Evolutionary conservation across 2,888 invertebrate species (phyloP).

Genomic region (Mylabris sibirica): DNA sequence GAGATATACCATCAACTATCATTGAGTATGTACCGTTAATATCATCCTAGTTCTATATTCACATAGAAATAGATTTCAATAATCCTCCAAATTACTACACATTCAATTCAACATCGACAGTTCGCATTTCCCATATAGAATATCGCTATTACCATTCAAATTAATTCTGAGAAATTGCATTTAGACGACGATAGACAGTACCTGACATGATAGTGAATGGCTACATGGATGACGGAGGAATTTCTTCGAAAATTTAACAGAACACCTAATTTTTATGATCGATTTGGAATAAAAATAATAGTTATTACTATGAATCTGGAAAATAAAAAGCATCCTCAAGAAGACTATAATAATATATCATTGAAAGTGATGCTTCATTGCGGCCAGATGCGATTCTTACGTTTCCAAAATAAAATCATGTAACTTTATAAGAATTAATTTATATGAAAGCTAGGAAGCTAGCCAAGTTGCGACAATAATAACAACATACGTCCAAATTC

Average conservation of each 20-base stretch:
- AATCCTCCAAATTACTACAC: slow-evolving; percentile 35
- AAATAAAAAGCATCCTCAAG: not conserved
- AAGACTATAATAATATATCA: not conserved
- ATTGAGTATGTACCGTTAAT: not conserved
- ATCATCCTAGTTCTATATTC: not conserved
- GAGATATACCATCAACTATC: not conserved
- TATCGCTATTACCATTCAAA: slow-evolving; percentile 21
- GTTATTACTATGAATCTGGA: not conserved
- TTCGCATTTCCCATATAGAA: slow-evolving; percentile 19
- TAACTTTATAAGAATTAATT: not conserved
- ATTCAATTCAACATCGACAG: slow-evolving; percentile 25
- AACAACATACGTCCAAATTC: not conserved
- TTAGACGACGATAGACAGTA: not conserved
- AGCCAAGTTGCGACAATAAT: not conserved
- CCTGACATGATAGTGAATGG: slow-evolving; percentile 9
- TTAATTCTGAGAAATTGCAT: slow-evolving; percentile 13
- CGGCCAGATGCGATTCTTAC: not conserved
- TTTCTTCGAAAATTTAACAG: not conserved
- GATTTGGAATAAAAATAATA: not conserved
- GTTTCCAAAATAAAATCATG: not conserved
- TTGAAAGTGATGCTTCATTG: not conserved
- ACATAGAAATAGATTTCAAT: slow-evolving; percentile 37
- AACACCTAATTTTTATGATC: not conserved
- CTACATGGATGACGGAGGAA: not conserved
- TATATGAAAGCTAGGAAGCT: not conserved